phyloP scores from a whole-genome alignment of 2,797 vertebrate species.

The Lates japonicus region DNA sequence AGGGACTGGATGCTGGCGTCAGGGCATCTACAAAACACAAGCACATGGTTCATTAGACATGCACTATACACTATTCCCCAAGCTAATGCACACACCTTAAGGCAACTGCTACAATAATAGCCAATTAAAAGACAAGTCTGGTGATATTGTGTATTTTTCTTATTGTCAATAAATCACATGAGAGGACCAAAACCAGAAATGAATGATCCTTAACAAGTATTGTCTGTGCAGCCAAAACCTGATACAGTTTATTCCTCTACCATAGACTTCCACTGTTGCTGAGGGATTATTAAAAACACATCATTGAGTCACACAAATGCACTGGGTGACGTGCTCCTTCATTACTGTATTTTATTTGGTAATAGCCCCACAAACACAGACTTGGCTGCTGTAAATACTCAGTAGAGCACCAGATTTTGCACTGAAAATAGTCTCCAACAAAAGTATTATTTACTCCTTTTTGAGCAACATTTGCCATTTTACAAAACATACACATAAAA shows the following conservation, averaged over 20 bases:
- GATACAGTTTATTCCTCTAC: not conserved
- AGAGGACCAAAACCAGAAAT: not conserved
- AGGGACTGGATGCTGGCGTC: conserved; percentile 96
- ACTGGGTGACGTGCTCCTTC: not conserved
- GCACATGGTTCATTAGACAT: not conserved
- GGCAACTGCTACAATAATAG: not conserved
- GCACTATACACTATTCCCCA: not conserved
- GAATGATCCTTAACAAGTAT: not conserved
- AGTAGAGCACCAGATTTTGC: not conserved
- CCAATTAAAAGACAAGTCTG: not conserved
- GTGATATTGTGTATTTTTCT: not conserved
- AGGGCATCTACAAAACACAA: conserved; percentile 88
- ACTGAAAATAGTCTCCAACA: not conserved
- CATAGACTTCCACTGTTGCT: not conserved
- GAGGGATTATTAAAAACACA: not conserved
- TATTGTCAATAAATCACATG: not conserved
- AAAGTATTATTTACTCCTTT: not conserved
- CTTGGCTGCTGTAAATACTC: not conserved
- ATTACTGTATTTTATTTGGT: too few relatives aligned
- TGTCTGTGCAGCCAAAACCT: not conserved
- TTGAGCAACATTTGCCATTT: not conserved
- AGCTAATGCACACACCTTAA: not conserved
- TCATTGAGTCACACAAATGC: not conserved
- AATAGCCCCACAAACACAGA: not conserved
- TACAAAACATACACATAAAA: not conserved